phyloP scores from a whole-genome alignment of 2,888 invertebrate genomes.

The Branchipolynoe longqiensis region DNA sequence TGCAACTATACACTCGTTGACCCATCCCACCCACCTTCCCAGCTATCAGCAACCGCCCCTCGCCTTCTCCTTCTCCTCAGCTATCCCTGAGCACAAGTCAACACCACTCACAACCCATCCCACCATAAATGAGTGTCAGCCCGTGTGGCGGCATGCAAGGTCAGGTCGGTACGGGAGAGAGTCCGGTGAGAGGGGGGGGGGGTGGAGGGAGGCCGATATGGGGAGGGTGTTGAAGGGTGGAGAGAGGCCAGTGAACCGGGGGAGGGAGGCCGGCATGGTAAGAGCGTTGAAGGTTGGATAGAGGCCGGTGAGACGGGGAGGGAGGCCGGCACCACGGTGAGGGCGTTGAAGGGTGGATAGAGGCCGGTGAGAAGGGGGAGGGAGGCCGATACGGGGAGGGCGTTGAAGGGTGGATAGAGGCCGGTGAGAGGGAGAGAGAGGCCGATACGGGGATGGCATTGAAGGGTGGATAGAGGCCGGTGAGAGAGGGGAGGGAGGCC shows the following conservation, averaged over 20 bases:
- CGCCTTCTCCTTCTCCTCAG: too few relatives aligned
- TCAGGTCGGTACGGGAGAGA: background rate
- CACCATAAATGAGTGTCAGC: background rate
- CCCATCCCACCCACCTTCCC: too few relatives aligned
- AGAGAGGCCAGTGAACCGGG: background rate
- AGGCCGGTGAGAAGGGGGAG: background rate
- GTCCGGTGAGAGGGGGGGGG: background rate
- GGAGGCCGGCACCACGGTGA: background rate
- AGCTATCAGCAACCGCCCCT: too few relatives aligned
- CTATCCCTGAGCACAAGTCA: too few relatives aligned
- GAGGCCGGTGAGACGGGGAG: background rate
- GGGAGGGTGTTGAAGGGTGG: background rate
- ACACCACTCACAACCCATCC: too few relatives aligned
- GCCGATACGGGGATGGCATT: background rate
- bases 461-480: background rate
- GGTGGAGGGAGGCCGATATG: background rate
- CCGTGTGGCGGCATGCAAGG: background rate
- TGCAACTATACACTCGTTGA: too few relatives aligned
- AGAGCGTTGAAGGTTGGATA: background rate
- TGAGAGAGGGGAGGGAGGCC: background rate
- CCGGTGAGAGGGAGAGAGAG: background rate
- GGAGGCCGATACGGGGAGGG: background rate
- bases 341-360: background rate
- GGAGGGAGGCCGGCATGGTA: background rate
- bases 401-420: background rate